These are phyloP conservation scores for Tauraco erythrolophus DNA, from an alignment of 2,113 vertebrate species.

Conservation along the genomic window DNA sequence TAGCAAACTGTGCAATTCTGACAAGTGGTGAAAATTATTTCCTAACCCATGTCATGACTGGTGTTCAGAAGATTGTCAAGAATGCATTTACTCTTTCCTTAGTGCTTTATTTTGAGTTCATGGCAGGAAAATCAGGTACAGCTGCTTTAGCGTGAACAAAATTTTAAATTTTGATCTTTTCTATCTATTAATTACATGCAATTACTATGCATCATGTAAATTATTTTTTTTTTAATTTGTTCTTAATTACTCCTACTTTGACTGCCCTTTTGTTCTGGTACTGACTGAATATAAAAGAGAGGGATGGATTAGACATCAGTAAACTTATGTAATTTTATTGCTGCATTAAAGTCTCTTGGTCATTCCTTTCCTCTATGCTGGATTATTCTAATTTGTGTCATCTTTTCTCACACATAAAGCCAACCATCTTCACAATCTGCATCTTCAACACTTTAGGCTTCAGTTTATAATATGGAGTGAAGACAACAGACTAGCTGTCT, in stretches of 20 bases:
- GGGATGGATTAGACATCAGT: background rate
- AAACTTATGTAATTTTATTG: background rate
- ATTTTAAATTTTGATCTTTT: conserved; percentile 45
- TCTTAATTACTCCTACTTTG: background rate
- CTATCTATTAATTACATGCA: background rate
- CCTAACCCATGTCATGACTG: background rate
- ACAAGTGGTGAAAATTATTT: background rate
- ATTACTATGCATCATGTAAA: background rate
- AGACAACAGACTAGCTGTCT: background rate
- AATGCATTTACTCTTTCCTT: background rate
- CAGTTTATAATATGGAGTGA: background rate
- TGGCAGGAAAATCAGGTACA: background rate
- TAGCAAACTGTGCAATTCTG: background rate
- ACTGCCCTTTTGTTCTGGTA: background rate
- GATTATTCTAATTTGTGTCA: background rate
- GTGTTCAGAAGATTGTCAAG: background rate
- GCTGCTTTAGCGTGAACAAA: background rate
- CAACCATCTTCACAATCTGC: background rate
- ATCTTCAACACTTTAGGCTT: background rate
- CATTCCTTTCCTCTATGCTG: background rate
- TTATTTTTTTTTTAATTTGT: conserved; percentile 7
- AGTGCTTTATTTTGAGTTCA: background rate
- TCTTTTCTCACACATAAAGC: background rate
- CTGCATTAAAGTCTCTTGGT: background rate
- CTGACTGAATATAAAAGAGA: background rate